A percentile compares a stretch with the other conserved stretches of the same genome.
Conservation (phyloP, 2,113 vertebrate genomes). For the Zosterops borbonicus region DNA sequence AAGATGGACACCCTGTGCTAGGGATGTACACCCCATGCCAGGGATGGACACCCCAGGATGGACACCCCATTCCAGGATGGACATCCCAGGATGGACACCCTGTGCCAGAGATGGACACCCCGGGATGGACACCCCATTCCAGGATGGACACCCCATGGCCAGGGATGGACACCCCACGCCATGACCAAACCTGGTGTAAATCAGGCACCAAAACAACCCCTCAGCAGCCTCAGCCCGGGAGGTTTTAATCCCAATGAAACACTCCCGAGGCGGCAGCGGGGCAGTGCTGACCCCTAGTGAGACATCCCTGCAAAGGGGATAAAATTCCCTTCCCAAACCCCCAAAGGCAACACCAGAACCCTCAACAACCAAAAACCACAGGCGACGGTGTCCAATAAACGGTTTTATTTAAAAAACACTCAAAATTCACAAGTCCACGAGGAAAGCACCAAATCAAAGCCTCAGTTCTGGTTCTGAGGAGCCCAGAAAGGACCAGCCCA, state of each 20-base stretch:
- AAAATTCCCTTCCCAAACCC: neutral
- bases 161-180: no score
- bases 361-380: neutral
- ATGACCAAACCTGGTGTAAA: neutral
- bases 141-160: no score
- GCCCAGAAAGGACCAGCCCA: neutral
- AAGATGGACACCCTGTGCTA: no score
- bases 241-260: accelerated
- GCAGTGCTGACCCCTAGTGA: slow-evolving; percentile 65
- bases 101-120: no score
- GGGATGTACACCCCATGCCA: no score
- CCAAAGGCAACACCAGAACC: neutral
- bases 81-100: no score
- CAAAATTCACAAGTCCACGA: neutral
- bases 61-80: no score
- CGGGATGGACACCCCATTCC: no score
- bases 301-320: neutral
- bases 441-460: neutral
- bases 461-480: neutral
- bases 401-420: slow-evolving; percentile 18
- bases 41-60: no score
- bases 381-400: neutral
- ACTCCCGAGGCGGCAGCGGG: neutral
- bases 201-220: accelerated
- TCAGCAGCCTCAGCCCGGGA: neutral